Evolutionary conservation across 2,797 vertebrate genomes (phyloP).

Genomic region (Clarias platycephalus): DNA sequence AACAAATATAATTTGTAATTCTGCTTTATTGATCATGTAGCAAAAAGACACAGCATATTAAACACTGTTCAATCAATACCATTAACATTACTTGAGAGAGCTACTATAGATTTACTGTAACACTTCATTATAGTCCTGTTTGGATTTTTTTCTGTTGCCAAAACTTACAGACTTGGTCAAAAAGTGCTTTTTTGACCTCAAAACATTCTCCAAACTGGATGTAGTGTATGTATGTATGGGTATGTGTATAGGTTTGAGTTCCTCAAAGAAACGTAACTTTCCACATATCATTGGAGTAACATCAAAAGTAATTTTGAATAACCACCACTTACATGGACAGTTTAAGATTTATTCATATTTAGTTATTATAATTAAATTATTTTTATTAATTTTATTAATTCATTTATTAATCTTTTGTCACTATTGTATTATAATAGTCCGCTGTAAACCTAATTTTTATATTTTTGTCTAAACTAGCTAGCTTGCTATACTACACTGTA

Average conservation of each 20-base stretch:
- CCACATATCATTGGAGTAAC: too few relatives aligned
- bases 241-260: too few relatives aligned
- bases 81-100: neutral
- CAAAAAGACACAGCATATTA: neutral
- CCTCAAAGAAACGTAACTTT: too few relatives aligned
- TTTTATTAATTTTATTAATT: too few relatives aligned
- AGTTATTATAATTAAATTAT: too few relatives aligned
- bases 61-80: neutral
- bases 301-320: too few relatives aligned
- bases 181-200: neutral
- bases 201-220: too few relatives aligned
- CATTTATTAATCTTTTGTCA: too few relatives aligned
- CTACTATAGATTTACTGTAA: neutral
- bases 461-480: neutral
- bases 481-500: neutral
- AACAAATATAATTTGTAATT: neutral
- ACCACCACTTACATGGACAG: too few relatives aligned
- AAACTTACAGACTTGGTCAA: neutral
- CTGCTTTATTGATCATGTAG: neutral
- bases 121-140: neutral
- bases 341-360: too few relatives aligned
- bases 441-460: neutral
- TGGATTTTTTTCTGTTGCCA: neutral
- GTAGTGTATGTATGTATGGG: too few relatives aligned
- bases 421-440: neutral